Conservation (phyloP, 2,888 invertebrate species). For the Hyppa rectilinea region DNA sequence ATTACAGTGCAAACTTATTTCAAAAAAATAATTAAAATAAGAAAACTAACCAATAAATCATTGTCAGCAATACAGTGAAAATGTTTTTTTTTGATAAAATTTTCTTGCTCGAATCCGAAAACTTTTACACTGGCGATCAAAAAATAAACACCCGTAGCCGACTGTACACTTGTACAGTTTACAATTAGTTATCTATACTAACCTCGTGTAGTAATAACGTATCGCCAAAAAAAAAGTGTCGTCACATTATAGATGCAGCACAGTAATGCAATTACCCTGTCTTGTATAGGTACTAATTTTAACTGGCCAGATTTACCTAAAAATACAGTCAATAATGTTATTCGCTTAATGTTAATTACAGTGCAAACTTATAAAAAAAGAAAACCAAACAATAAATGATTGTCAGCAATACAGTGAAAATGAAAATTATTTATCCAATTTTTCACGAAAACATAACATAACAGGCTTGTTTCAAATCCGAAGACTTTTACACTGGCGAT, state of each 20-base stretch:
- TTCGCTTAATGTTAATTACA: too few relatives aligned
- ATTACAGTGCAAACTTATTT: background rate
- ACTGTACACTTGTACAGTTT: too few relatives aligned
- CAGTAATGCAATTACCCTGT: slow-evolving; percentile 77
- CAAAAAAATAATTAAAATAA: background rate
- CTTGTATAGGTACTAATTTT: slow-evolving; percentile 83
- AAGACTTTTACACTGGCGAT: slow-evolving; percentile 6
- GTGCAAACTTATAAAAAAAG: too few relatives aligned
- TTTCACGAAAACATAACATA: background rate
- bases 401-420: too few relatives aligned
- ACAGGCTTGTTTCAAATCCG: background rate
- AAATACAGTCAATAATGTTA: too few relatives aligned
- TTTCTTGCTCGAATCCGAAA: background rate
- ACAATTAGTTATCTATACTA: slow-evolving; percentile 22
- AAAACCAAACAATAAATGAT: background rate
- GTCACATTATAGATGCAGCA: slow-evolving; percentile 74
- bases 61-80: too few relatives aligned
- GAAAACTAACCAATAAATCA: background rate
- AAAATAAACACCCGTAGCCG: slow-evolving; percentile 9
- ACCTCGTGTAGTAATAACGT: slow-evolving; percentile 60
- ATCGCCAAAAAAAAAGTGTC: slow-evolving; percentile 77
- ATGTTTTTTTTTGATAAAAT: too few relatives aligned
- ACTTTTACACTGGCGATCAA: slow-evolving; percentile 2
- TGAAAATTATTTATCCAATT: background rate
- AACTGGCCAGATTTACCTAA: too few relatives aligned